These are phyloP conservation scores for Argya squamiceps DNA, from an alignment of 2,797 vertebrate genomes.

Conservation along the genomic window DNA sequence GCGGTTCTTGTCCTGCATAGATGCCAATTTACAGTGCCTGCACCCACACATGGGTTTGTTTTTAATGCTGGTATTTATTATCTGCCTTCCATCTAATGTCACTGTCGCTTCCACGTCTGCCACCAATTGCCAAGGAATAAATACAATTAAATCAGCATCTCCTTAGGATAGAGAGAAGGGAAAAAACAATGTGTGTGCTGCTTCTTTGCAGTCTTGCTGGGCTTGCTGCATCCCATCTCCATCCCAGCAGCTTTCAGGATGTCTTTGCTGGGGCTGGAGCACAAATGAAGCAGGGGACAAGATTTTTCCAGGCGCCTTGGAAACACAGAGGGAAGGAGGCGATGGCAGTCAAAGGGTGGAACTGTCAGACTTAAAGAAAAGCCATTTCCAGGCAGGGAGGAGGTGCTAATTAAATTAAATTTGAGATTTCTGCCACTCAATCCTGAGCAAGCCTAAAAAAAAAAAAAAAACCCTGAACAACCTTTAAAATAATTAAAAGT, in stretches of 20 bases:
- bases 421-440: background rate
- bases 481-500: background rate
- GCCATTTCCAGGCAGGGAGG: conserved; percentile 45
- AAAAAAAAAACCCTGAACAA: background rate
- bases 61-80: background rate
- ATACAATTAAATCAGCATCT: background rate
- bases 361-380: conserved; percentile 20
- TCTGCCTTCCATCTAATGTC: background rate
- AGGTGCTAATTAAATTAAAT: conserved; percentile 61
- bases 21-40: background rate
- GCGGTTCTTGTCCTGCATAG: background rate
- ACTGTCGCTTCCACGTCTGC: background rate
- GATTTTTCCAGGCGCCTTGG: conserved; percentile 44
- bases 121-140: background rate
- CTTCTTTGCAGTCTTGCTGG: background rate
- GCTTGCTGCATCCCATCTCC: background rate
- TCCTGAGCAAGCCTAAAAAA: background rate
- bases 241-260: background rate
- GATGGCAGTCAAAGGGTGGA: conserved; percentile 41
- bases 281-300: conserved; percentile 18
- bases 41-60: background rate
- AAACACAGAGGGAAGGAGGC: conserved; percentile 53
- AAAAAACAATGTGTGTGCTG: background rate
- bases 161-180: background rate
- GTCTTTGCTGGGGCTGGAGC: background rate